phyloP scores from a whole-genome alignment of 2,888 invertebrate genomes.

The Neoaliturus tenellus region DNA sequence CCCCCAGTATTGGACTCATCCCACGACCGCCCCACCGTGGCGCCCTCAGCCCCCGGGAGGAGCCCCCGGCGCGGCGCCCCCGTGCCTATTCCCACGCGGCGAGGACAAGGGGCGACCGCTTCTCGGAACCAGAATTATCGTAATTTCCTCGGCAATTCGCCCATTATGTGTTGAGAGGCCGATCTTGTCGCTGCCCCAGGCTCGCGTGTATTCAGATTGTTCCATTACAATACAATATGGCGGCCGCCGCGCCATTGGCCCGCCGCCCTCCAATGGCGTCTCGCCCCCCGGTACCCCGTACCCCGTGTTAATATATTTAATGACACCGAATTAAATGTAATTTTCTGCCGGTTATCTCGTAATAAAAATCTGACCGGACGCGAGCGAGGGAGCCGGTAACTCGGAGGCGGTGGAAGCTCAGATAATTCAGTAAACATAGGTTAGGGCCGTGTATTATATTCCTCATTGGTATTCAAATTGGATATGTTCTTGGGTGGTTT shows the following conservation, averaged over 20 bases:
- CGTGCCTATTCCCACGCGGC: no score
- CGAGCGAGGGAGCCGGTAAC: no score
- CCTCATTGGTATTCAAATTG: neutral
- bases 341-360: constrained; percentile 28
- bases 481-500: constrained; percentile 14
- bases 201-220: constrained; percentile 42
- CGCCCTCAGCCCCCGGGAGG: no score
- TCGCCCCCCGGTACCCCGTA: neutral
- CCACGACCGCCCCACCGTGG: no score
- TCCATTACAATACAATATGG: neutral
- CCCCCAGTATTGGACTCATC: no score
- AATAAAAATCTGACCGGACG: neutral
- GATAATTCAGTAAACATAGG: neutral
- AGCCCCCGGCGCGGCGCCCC: no score
- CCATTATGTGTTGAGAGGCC: constrained; percentile 22
- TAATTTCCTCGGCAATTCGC: constrained; percentile 34
- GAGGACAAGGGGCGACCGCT: neutral
- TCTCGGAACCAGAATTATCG: constrained; percentile 12
- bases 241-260: constrained; percentile 1
- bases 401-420: neutral
- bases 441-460: constrained; percentile 5
- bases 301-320: constrained; percentile 1
- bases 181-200: constrained; percentile 21
- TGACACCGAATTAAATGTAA: neutral
- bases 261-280: neutral